Evolutionary conservation across 2,797 vertebrate species (phyloP), one percentile per base, ranked within the genome.

Genomic region (Amblyraja radiata): DNA sequence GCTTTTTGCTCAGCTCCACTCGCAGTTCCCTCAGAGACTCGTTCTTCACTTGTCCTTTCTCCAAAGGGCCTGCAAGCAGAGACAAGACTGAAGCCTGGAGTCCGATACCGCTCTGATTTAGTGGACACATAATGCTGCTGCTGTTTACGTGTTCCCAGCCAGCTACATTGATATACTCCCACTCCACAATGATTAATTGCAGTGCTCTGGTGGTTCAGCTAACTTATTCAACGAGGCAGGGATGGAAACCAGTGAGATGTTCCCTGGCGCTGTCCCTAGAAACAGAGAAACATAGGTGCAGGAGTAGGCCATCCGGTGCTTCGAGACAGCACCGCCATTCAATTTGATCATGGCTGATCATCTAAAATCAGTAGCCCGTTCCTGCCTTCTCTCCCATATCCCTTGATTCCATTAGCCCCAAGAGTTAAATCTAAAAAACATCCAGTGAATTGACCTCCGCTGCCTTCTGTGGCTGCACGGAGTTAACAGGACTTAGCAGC

Each of bases 11-110:
- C 94, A 99, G 97, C 93, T 99, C 99, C 71, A 99, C 99, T 94
- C 99, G 97, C 93, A 99, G 84, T 94, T 99, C 98, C 93, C 99
- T 96, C 71, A 99, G 95, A 73, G 98, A 98, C 96, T 99, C 99
- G 81, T 99, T 99, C 94, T 98, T 98, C 6, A 99, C 99, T 95
- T 99, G 99, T 94, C 99, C 99, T 95, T 99, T 99, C 94, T 99
- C 99, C 95, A 99, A 95, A 71, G 99, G 99, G 93, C 99, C 99
- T 99, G 93, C 93, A 94, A 93, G 79, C 74, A 93, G 93, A 58
- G 46, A 0, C 54, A 54, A 76, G 1, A 71, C 39, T 58, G 46
- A 25, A 92, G n/a, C 46, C 46, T 74, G 25, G 76, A 9, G 8
- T 28, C 77, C 23, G 14, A 65, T 21, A 23, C 46, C 16, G 25